Conservation (phyloP, 2,888 invertebrate genomes). For the Herminia tarsipennalis region DNA sequence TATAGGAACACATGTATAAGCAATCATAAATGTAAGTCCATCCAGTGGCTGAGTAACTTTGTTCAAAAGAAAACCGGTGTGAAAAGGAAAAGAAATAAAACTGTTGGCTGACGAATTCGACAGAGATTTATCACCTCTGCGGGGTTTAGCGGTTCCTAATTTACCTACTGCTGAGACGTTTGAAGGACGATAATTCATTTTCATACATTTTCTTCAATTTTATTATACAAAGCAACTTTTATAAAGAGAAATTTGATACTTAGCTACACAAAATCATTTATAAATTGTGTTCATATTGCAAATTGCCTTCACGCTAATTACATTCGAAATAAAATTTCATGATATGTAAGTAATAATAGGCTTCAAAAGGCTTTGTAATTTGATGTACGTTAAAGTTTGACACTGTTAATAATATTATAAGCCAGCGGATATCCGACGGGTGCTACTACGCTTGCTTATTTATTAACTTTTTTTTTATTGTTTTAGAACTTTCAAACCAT, state of each 20-base stretch:
- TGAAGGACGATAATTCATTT: conserved; percentile 54
- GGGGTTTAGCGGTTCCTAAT: conserved; percentile 69
- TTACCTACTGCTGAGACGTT: conserved; percentile 57
- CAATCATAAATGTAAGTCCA: conserved; percentile 31
- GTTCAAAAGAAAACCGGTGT: conserved; percentile 59
- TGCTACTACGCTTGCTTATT: too few species aligned
- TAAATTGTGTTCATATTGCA: too few species aligned
- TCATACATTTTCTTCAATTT: conserved; percentile 47
- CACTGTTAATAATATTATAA: too few species aligned
- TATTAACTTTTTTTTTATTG: too few species aligned
- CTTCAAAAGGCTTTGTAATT: too few species aligned
- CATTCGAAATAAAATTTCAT: too few species aligned
- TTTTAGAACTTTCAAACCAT: too few species aligned
- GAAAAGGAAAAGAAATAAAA: conserved; percentile 68
- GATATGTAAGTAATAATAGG: too few species aligned
- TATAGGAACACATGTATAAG: conserved; percentile 4
- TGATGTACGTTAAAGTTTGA: too few species aligned
- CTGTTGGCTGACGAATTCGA: conserved; percentile 75
- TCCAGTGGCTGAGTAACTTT: conserved; percentile 57
- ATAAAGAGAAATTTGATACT: conserved; percentile 19
- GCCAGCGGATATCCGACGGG: too few species aligned
- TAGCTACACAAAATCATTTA: too few species aligned
- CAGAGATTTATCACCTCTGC: conserved; percentile 72
- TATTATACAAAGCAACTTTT: conserved; percentile 31
- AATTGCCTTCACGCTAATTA: too few species aligned